Evolutionary conservation across 1,140 invertebrate genomes (phyloP).

Genomic region (Drosophila sturtevanti): DNA sequence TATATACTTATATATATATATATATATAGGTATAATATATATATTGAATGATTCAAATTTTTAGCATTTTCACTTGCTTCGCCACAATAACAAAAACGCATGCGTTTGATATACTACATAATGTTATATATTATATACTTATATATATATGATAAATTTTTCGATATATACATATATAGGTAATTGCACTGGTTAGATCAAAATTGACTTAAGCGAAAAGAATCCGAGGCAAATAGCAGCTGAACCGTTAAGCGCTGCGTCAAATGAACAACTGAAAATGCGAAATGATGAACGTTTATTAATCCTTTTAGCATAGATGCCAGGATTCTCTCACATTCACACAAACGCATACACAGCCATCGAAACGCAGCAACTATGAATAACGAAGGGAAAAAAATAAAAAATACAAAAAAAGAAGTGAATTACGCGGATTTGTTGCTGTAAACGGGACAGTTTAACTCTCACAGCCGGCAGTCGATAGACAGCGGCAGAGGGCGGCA

Average conservation of each 20-base stretch:
- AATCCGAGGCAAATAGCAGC: conserved; percentile 41
- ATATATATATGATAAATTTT: neutral
- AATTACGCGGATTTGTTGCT: conserved; percentile 79
- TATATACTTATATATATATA: neutral
- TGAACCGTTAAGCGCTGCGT: conserved; percentile 77
- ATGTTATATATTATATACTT: neutral
- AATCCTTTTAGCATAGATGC: conserved; percentile 76
- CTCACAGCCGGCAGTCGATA: conserved; percentile 30
- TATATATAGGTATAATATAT: no score
- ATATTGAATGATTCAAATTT: neutral
- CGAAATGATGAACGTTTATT: conserved; percentile 72
- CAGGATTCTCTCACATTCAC: conserved; percentile 33
- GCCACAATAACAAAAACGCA: neutral
- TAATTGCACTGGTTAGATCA: neutral
- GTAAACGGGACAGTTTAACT: conserved; percentile 77
- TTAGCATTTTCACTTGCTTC: neutral
- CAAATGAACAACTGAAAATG: conserved; percentile 81
- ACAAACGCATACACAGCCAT: conserved; percentile 15
- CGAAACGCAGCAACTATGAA: conserved; percentile 8
- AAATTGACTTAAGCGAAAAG: conserved; percentile 1
- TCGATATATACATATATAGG: neutral
- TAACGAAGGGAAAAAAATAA: neutral
- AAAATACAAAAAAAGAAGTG: conserved; percentile 42
- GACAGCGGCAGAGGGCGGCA: conserved; percentile 30
- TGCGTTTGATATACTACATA: neutral